phyloP scores from a whole-genome alignment of 2,113 vertebrate species.

The Calypte anna region DNA sequence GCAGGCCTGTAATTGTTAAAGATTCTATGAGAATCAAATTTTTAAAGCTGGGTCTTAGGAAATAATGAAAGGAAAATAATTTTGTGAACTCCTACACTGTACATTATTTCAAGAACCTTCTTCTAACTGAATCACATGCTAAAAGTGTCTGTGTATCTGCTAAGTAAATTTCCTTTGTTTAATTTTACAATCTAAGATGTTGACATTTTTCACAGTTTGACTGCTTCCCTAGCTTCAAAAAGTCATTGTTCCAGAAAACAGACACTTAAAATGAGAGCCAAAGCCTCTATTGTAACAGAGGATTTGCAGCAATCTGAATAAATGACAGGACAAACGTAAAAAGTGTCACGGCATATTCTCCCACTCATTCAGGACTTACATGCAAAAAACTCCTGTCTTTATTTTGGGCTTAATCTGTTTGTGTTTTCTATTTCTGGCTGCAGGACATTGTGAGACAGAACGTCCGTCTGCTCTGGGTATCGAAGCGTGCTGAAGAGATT shows the following conservation, averaged over 20 bases:
- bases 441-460: background rate
- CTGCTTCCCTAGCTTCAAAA: background rate
- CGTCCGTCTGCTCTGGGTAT: background rate
- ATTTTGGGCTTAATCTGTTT: constrained; percentile 1
- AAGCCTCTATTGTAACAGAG: background rate
- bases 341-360: background rate
- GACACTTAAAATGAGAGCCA: background rate
- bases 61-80: background rate
- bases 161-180: background rate
- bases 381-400: background rate
- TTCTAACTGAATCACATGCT: background rate
- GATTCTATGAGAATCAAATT: background rate
- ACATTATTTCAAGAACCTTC: background rate
- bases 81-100: background rate
- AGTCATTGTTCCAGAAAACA: background rate
- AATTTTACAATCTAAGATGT: background rate
- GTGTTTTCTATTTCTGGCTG: constrained; percentile 42
- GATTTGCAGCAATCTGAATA: background rate
- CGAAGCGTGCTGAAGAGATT: background rate
- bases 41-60: background rate
- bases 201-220: background rate
- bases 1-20: background rate
- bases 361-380: background rate
- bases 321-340: background rate
- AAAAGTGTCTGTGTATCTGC: background rate